A percentile compares a stretch with the other conserved stretches of the same genome.
Conservation (phyloP, 2,888 invertebrate genomes). For the Vesta saturnalis region DNA sequence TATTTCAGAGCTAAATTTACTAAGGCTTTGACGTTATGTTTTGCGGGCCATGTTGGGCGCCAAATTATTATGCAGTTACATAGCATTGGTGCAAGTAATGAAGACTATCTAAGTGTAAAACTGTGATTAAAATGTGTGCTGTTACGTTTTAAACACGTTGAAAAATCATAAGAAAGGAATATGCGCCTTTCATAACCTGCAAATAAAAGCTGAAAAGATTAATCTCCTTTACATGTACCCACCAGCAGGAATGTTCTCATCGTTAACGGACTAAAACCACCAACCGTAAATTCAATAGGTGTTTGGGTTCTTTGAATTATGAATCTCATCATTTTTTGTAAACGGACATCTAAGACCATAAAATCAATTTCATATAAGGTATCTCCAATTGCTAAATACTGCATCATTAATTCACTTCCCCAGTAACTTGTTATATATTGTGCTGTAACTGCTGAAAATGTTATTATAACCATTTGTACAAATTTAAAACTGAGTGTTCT, state of each 20-base stretch:
- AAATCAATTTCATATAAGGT: neutral
- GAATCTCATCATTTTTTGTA: neutral
- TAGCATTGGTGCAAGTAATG: no score
- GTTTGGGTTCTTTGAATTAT: neutral
- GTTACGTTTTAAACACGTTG: no score
- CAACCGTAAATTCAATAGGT: neutral
- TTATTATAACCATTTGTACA: neutral
- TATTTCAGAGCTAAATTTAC: no score
- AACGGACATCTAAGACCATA: neutral
- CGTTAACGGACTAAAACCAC: neutral
- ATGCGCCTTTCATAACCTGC: neutral
- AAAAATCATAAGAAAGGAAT: neutral
- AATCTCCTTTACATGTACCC: no score
- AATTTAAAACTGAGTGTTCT: neutral
- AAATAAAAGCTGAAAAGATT: no score
- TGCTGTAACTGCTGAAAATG: neutral
- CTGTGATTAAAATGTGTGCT: no score
- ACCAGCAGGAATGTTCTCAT: neutral
- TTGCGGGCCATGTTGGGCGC: no score
- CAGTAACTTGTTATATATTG: neutral
- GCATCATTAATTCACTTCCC: slow-evolving; percentile 1
- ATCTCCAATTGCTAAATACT: neutral
- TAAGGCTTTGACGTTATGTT: no score
- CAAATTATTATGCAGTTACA: no score
- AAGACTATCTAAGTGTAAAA: no score